Percentiles rank a stretch among this genome's conserved stretches.
These are phyloP conservation scores for Zelostemma sp. DNA, from an alignment of 1,140 invertebrate genomes.

Conservation along the genomic window DNA sequence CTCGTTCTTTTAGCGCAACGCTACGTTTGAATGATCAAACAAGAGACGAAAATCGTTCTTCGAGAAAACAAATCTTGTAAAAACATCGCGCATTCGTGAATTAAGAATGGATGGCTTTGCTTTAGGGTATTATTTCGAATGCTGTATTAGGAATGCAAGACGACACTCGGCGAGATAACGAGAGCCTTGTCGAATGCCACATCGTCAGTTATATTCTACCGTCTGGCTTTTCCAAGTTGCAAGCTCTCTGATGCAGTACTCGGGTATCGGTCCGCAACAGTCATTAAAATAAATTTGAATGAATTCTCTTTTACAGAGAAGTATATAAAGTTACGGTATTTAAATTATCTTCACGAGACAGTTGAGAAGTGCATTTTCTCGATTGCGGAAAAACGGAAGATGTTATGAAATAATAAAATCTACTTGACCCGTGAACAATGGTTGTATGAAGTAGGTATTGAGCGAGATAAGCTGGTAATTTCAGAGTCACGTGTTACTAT, in stretches of 20 bases:
- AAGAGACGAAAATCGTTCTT: background rate
- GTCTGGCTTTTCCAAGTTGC: slow-evolving; percentile 27
- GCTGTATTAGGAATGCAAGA: slow-evolving; percentile 35
- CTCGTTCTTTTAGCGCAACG: too few relatives aligned
- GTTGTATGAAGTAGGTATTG: background rate
- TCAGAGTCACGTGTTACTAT: background rate
- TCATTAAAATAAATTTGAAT: slow-evolving; percentile 48
- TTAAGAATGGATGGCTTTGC: slow-evolving; percentile 26
- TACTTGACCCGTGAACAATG: background rate
- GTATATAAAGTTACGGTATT: slow-evolving; percentile 34
- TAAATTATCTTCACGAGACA: slow-evolving; percentile 23
- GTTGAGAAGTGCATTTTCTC: background rate
- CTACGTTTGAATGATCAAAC: too few relatives aligned
- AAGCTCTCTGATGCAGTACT: slow-evolving; percentile 8
- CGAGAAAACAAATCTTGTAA: background rate
- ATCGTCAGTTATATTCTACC: slow-evolving; percentile 36
- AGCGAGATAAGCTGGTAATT: slow-evolving; percentile 1
- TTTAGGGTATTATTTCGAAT: slow-evolving; percentile 23
- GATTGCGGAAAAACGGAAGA: background rate
- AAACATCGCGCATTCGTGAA: slow-evolving; percentile 19
- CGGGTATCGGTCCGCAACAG: slow-evolving; percentile 29
- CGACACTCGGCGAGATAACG: slow-evolving; percentile 38
- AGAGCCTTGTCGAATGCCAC: slow-evolving; percentile 33
- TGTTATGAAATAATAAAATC: background rate
- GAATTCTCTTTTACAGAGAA: slow-evolving; percentile 30